phyloP scores from a whole-genome alignment of 2,888 invertebrate species.

The Petrolisthes manimaculis region DNA sequence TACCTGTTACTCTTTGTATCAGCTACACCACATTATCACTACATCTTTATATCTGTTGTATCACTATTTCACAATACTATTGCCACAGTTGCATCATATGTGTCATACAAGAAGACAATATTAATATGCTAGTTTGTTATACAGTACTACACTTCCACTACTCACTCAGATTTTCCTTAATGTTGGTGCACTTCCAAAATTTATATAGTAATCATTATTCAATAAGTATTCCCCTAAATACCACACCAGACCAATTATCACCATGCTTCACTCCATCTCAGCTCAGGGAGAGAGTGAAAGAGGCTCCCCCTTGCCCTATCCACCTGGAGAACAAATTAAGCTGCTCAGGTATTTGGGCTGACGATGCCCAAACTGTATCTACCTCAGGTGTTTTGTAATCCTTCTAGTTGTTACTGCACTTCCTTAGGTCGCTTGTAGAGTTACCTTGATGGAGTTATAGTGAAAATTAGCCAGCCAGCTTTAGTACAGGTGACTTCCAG shows the following conservation, averaged over 20 bases:
- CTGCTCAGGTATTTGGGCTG: conserved; percentile 56
- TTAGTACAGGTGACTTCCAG: too few relatives aligned
- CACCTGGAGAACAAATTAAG: conserved; percentile 32
- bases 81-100: not conserved
- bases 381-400: conserved; percentile 58
- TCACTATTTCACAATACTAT: not conserved
- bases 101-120: not conserved
- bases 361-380: conserved; percentile 41
- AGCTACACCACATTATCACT: not conserved
- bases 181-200: too few relatives aligned
- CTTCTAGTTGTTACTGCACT: conserved; percentile 61
- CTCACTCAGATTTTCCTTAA: too few relatives aligned
- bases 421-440: conserved; percentile 48
- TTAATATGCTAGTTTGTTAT: too few relatives aligned
- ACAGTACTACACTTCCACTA: too few relatives aligned
- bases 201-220: too few relatives aligned
- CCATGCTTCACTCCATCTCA: too few relatives aligned
- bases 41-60: not conserved
- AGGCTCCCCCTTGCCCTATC: conserved; percentile 21
- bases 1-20: not conserved
- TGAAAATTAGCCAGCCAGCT: too few relatives aligned
- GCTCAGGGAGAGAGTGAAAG: not conserved
- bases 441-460: not conserved
- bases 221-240: too few relatives aligned
- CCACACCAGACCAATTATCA: too few relatives aligned